Percentiles rank a stretch among this genome's conserved stretches.
phyloP scores from a whole-genome alignment of 2,888 invertebrate genomes.

The Plagodis dolabraria region DNA sequence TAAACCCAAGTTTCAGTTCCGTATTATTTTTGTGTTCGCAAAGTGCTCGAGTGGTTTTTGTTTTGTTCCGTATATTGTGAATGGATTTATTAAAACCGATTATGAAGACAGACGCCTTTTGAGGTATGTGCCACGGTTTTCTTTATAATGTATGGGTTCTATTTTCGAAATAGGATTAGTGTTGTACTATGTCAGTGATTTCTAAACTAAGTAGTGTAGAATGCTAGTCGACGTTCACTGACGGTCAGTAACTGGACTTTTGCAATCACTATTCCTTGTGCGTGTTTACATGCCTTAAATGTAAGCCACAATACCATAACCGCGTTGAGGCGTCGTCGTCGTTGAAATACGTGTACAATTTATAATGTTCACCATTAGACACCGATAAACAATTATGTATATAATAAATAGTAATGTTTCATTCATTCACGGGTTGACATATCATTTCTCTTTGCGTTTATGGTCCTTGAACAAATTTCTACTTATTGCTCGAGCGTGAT shows the following conservation, averaged over 20 bases:
- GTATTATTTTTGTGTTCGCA: slow-evolving; percentile 68
- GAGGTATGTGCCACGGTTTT: slow-evolving; percentile 49
- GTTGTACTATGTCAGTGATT: slow-evolving; percentile 37
- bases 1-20: slow-evolving; percentile 47
- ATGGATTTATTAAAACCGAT: slow-evolving; percentile 78
- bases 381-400: slow-evolving; percentile 61
- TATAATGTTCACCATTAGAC: slow-evolving; percentile 57
- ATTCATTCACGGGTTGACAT: slow-evolving; percentile 60
- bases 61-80: slow-evolving; percentile 68
- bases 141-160: slow-evolving; percentile 46
- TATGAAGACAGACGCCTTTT: slow-evolving; percentile 71
- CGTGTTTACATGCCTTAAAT: slow-evolving; percentile 75
- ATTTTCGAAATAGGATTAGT: slow-evolving; percentile 43
- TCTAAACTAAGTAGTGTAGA: slow-evolving; percentile 40
- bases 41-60: slow-evolving; percentile 75
- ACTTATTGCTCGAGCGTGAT: slow-evolving; percentile 48
- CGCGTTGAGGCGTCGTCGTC: slow-evolving; percentile 48
- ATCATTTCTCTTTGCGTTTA: slow-evolving; percentile 68
- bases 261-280: slow-evolving; percentile 78
- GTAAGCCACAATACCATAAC: slow-evolving; percentile 66
- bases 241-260: slow-evolving; percentile 79
- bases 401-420: slow-evolving; percentile 55
- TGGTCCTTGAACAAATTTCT: slow-evolving; percentile 62
- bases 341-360: slow-evolving; percentile 62
- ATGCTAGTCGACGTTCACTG: slow-evolving; percentile 38